Evolutionary conservation across 2,113 vertebrate species (phyloP), one percentile per base, ranked within the genome.

Genomic region (Natator depressus): DNA sequence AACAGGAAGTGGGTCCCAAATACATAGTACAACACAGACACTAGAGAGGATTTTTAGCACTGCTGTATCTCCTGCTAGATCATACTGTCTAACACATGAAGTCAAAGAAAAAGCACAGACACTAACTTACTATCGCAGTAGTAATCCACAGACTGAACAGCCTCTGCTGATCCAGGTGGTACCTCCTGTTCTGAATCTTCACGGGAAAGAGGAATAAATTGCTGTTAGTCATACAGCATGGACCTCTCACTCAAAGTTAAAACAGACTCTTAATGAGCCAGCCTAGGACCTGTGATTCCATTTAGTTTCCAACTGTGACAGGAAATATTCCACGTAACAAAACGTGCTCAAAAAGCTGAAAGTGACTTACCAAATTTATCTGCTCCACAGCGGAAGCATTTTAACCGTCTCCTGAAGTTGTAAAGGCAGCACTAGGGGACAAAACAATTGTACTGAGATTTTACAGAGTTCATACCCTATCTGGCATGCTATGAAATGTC

Each of bases 381-480:
- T 2, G 99, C 99, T 97, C 99, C 99, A 98, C 99, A 99, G 97
- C 99, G 99, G 98, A 99, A 99, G 98, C 99, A 99, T 99, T 99
- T 99, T 98, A 99, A 99, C 98, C 99, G 99, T 98, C 99, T 99
- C 96, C 99, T 99, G 99, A 99, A 99, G 99, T 99, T 99, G 98
- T 99, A 99, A 97, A 99, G 99, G 98, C 99, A 99, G 98, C 99
- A 99, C 99, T 99, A 98, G 35, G 98, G 99, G 97, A 97, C 98
- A 98, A 98, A 99, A 97, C n/a, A 94, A 85, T 10, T 2, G 12
- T 2, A 69, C 10, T 97, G 87, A 96, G 91, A 94, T 90, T 57
- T 19, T 4, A 0, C 5, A 2, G 62, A 1, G 78, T 90, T 80
- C 57, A 2, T 17, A 53, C 38, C 16, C 78, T 49, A 1, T 5